Evolutionary conservation across 1,140 invertebrate genomes (phyloP).

Genomic region (Papilio polyxenes): DNA sequence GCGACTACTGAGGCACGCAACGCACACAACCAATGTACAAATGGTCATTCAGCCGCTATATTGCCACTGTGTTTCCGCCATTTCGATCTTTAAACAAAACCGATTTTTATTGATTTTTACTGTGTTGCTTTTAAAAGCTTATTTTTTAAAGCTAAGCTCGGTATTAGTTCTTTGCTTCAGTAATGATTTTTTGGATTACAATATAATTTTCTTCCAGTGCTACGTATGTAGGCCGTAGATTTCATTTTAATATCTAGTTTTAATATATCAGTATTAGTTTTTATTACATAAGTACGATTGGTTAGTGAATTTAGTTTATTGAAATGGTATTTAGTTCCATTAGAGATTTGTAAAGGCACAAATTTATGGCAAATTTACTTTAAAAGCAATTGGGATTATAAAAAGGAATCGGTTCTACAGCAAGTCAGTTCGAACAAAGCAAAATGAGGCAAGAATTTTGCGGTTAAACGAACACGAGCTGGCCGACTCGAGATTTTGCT

Average conservation of each 20-base stretch:
- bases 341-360: slow-evolving; percentile 53
- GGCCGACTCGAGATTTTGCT: not conserved
- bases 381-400: slow-evolving; percentile 64
- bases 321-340: slow-evolving; percentile 1
- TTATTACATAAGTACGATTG: not conserved
- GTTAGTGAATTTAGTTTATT: slow-evolving; percentile 14
- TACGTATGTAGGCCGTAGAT: not conserved
- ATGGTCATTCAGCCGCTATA: slow-evolving; percentile 61
- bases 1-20: slow-evolving; percentile 61
- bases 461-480: slow-evolving; percentile 25
- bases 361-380: slow-evolving; percentile 66
- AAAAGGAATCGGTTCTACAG: slow-evolving; percentile 59
- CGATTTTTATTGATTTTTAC: not conserved
- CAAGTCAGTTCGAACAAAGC: slow-evolving; percentile 59
- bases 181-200: not conserved
- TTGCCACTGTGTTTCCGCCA: slow-evolving; percentile 56
- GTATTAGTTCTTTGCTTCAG: not conserved
- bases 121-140: not conserved
- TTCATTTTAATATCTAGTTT: not conserved
- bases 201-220: not conserved
- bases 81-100: slow-evolving; percentile 33
- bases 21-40: slow-evolving; percentile 61
- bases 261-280: not conserved
- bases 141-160: not conserved
- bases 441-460: slow-evolving; percentile 54